Evolutionary conservation across 2,797 vertebrate species (phyloP), one percentile per base, ranked within the genome.

Genomic region (Hemibagrus guttatus): DNA sequence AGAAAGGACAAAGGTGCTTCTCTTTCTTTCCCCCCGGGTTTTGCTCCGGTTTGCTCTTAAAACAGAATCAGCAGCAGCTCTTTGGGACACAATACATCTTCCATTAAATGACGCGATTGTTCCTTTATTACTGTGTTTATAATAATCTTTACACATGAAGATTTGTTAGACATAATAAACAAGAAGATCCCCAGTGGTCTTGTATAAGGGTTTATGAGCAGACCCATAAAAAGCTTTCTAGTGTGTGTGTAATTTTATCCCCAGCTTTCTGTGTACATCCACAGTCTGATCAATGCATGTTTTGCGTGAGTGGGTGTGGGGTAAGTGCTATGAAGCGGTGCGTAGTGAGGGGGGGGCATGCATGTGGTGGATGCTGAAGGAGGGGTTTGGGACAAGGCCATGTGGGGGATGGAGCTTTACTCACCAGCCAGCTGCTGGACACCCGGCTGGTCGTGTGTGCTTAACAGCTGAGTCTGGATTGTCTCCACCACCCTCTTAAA

Each of bases 401-500:
- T 54, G 16, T 52, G 52, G 59, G 64, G 63, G 49, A 63, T 56
- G 28, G 66, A 64, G 23, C 84, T 0, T 28, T 88, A 96, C 98
- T 98, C 95, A 99, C 98, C 98, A 95, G 98, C 96, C 94, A 99
- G 94, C 94, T 99, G 98, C 93, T 98, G 98, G 94, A 98, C 97
- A 14, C 97, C 96, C 4, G 97, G 97, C 95, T 98, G 98, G 92
- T 98, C 98, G 11, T 99, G 97, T 94, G 98, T 97, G 95, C 98
- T 99, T 96, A 99, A 95, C 95, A 99, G 96, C 95, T 99, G 98
- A 88, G 97, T 96, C 96, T 99, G 98, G 94, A 99, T 99, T 79
- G 98, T 98, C 97, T 99, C 98, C 93, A 99, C 97, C 92, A 99
- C 98, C 93, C 98, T 97, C 95, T 99, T 99, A 92, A 99, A 99